These are phyloP conservation scores for Peromyscus eremicus DNA, from an alignment of 2,797 vertebrate genomes.

Conservation along the genomic window DNA sequence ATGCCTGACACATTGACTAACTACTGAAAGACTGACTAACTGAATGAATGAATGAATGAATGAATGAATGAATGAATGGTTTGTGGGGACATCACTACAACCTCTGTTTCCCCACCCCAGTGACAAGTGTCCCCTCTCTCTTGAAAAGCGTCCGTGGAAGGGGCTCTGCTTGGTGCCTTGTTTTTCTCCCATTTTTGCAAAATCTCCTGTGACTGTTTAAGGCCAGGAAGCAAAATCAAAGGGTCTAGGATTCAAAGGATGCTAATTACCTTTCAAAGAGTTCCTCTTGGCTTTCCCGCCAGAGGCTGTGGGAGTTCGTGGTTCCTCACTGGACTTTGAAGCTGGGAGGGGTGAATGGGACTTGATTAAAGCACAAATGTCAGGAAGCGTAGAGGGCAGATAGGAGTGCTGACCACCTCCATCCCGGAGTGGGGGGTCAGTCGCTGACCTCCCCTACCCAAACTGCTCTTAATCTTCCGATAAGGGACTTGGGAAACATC, in stretches of 20 bases:
- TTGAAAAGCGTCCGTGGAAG: background rate
- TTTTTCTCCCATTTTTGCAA: constrained; percentile 58
- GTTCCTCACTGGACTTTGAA: constrained; percentile 81
- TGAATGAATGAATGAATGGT: background rate
- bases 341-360: constrained; percentile 75
- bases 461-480: constrained; percentile 27
- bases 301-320: constrained; percentile 81
- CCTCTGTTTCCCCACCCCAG: background rate
- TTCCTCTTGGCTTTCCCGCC: constrained; percentile 78
- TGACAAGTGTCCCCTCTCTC: background rate
- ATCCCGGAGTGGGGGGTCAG: background rate
- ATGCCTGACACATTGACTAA: background rate
- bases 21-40: background rate
- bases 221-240: constrained; percentile 84
- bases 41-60: background rate
- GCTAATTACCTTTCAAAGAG: constrained; percentile 85
- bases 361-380: constrained; percentile 82
- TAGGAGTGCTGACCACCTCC: constrained; percentile 67
- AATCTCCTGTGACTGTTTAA: constrained; percentile 81
- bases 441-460: background rate
- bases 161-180: constrained; percentile 3
- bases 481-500: background rate
- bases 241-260: constrained; percentile 80
- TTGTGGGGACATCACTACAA: background rate
- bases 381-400: constrained; percentile 76